A percentile compares a stretch with the other conserved stretches of the same genome.
Evolutionary conservation across 2,113 vertebrate genomes (phyloP).

Genomic region (Ictalurus furcatus): DNA sequence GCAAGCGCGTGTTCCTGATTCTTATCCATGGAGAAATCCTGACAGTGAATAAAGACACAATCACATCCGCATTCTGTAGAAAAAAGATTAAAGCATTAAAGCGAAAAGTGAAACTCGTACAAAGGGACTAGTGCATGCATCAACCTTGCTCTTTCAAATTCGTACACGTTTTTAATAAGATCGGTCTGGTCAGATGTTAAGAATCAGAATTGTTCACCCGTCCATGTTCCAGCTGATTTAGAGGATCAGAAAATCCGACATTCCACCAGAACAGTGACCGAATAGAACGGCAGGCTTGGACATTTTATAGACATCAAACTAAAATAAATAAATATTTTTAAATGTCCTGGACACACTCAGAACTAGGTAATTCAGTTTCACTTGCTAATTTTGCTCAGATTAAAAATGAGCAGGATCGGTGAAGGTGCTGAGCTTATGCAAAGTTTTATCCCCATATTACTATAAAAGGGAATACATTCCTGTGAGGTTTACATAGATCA

Average conservation of each 20-base stretch:
- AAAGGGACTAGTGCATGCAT: too few species aligned
- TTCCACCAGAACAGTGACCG: not conserved
- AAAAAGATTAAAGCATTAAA: not conserved
- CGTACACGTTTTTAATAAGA: not conserved
- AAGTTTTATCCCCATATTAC: not conserved
- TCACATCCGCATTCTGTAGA: not conserved
- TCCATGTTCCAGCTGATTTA: not conserved
- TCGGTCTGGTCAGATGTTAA: not conserved
- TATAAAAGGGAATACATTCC: not conserved
- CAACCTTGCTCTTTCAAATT: not conserved
- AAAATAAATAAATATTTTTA: not conserved
- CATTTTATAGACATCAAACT: not conserved
- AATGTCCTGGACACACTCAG: not conserved
- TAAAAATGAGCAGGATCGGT: not conserved
- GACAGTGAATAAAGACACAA: not conserved
- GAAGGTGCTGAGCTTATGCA: not conserved
- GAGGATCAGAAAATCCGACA: not conserved
- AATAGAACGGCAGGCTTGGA: not conserved
- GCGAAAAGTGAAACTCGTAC: too few species aligned
- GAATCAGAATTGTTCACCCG: not conserved
- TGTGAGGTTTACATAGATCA: too few species aligned
- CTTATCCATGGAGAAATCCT: not conserved
- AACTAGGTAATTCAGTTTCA: not conserved
- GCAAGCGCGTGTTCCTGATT: not conserved
- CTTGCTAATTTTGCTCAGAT: not conserved